Base-by-base conservation (phyloP, 2,888 invertebrate genomes). In the Eledone cirrhosa region DNA sequence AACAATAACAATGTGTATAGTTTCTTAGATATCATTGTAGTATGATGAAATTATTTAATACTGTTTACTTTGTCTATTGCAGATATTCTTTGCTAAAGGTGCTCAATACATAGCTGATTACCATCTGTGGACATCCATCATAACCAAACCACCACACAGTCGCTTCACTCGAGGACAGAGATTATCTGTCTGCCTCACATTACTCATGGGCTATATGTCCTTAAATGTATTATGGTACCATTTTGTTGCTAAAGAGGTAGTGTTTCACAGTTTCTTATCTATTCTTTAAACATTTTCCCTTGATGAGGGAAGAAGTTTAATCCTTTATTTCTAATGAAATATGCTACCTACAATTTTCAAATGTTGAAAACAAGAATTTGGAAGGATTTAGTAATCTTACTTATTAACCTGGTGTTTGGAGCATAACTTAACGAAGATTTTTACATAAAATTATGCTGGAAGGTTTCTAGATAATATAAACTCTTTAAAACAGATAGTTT, bases 131-230 rank as follows among this genome's bases (percentile, higher is more conserved):
- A 79, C 87, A 72, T 90, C 90, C 0, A 81, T 89, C 24, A 78
- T 88, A 48, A 87, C 88, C 0, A 83, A 88, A 77, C 90, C 90
- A 7, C 85, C 89, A 0, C 87, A 88, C 83, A 88, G 88, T 80
- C 85, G 88, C n/a, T 90, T 90, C 84, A 88, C 87, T 16, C 85
- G 89, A 0, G 87, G 85, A 8, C 89, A 90, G 84, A 84, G 90
- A 0, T 84, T 90, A 53, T 88, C 89, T 5, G 86, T 87, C 63
- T 89, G 89, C 78, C 82, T 90, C 41, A 83, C 87, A 0, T 82
- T 88, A 48, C 80, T 89, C 24, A 79, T 87, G 83, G 82, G 87
- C 63, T 90, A 90, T 84, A 88, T 89, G 88, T 89, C 89, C 78
- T 83, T 90, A 16, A 88, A 87, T 80, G 87, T 87, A 11, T 81